A percentile compares a stretch with the other conserved stretches of the same genome.
Conservation (phyloP, 2,888 invertebrate genomes). For the Abscondita cerata region DNA sequence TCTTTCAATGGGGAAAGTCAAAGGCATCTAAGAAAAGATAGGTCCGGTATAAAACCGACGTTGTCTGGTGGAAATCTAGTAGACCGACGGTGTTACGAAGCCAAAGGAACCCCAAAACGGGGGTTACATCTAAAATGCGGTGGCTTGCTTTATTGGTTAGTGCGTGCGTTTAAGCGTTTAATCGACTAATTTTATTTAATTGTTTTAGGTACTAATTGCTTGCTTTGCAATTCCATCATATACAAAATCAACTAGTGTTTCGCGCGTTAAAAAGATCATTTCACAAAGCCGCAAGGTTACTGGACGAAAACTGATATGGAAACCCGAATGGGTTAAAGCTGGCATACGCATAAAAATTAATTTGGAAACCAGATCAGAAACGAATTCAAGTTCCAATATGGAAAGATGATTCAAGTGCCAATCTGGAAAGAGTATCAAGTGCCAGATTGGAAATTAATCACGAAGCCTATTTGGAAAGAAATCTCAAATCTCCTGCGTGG, state of each 20-base stretch:
- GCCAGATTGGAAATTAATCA: slow-evolving; percentile 77
- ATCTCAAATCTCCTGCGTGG: slow-evolving; percentile 80
- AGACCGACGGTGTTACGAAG: slow-evolving; percentile 52
- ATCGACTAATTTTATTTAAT: slow-evolving; percentile 1
- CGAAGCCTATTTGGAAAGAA: slow-evolving; percentile 80
- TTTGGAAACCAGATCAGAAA: slow-evolving; percentile 78
- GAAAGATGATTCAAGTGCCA: slow-evolving; percentile 76
- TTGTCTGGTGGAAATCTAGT: slow-evolving; percentile 49
- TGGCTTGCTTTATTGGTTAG: slow-evolving; percentile 59
- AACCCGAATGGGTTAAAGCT: slow-evolving; percentile 81
- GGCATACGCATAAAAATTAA: slow-evolving; percentile 78
- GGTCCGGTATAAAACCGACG: slow-evolving; percentile 53
- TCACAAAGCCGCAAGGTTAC: slow-evolving; percentile 70
- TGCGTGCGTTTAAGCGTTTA: slow-evolving; percentile 50
- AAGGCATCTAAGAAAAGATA: slow-evolving; percentile 49
- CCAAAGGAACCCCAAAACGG: slow-evolving; percentile 45
- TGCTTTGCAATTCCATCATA: slow-evolving; percentile 61
- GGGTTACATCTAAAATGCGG: slow-evolving; percentile 53
- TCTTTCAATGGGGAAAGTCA: slow-evolving; percentile 47
- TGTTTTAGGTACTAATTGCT: slow-evolving; percentile 66
- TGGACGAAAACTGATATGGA: slow-evolving; percentile 87
- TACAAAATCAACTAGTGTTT: slow-evolving; percentile 56
- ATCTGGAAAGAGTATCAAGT: slow-evolving; percentile 82
- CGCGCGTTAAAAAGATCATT: slow-evolving; percentile 66
- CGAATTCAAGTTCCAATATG: slow-evolving; percentile 68